Evolutionary conservation across 37 sponge, comb jelly and placozoan species (phyloP).

Genomic region (Agelas oroides): DNA sequence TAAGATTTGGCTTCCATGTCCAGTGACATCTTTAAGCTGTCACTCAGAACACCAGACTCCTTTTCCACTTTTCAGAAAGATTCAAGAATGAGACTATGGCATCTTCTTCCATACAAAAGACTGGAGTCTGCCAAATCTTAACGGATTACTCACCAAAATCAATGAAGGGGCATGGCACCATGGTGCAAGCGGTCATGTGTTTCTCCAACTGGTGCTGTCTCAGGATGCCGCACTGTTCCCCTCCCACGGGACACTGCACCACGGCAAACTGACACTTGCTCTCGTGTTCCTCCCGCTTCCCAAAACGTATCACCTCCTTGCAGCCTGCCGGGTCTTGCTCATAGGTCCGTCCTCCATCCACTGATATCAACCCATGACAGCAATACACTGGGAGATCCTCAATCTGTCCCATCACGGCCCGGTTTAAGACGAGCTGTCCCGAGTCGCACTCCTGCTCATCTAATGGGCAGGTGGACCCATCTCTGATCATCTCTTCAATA

Average conservation of each 20-base stretch:
- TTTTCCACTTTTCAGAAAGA: too few species aligned
- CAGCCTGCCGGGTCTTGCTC: constrained; percentile 78
- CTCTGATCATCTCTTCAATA: constrained; percentile 35
- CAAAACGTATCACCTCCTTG: constrained; percentile 64
- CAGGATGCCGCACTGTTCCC: constrained; percentile 66
- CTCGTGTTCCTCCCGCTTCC: constrained; percentile 79
- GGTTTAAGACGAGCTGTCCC: constrained; percentile 76
- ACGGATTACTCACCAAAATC: constrained; percentile 58
- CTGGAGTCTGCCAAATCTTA: too few species aligned
- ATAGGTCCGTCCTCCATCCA: constrained; percentile 1
- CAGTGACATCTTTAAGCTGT: not conserved
- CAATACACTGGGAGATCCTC: constrained; percentile 87
- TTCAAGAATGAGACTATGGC: too few species aligned
- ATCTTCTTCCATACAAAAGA: too few species aligned
- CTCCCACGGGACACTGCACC: constrained; percentile 75
- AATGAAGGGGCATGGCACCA: constrained; percentile 65
- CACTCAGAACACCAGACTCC: too few species aligned
- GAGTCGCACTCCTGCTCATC: constrained; percentile 69
- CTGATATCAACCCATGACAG: constrained; percentile 64
- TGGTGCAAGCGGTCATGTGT: constrained; percentile 63
- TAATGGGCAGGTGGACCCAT: constrained; percentile 64
- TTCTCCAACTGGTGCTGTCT: constrained; percentile 64
- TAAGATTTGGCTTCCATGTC: not conserved
- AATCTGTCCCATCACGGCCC: constrained; percentile 82
- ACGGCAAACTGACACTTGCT: constrained; percentile 57